Conservation (phyloP, 2,113 vertebrate species). For the Crotalus tigris region DNA sequence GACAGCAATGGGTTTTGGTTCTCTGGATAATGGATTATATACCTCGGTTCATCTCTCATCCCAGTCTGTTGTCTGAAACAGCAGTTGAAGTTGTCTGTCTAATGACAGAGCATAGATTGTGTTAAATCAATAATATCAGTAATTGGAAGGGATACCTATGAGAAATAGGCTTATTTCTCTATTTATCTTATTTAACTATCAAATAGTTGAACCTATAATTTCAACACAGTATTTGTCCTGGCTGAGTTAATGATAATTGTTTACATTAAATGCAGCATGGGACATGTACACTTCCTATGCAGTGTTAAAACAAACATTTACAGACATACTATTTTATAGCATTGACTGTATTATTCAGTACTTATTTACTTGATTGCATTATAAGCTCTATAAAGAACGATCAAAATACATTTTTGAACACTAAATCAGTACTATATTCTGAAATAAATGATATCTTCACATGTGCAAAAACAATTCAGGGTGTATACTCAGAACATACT, state of each 20-base stretch:
- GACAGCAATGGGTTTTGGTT: background rate
- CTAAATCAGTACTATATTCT: background rate
- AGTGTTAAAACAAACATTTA: background rate
- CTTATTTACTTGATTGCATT: background rate
- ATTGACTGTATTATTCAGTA: background rate
- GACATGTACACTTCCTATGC: constrained; percentile 15
- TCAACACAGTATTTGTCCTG: background rate
- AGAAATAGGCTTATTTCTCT: background rate
- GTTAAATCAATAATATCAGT: background rate
- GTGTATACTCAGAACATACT: background rate
- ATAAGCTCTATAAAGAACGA: background rate
- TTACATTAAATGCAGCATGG: background rate
- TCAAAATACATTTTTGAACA: background rate
- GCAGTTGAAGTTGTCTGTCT: background rate
- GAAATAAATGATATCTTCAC: background rate
- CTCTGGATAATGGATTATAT: background rate
- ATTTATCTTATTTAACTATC: background rate
- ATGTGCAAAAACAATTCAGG: background rate
- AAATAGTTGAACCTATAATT: background rate
- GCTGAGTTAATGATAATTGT: constrained; percentile 28
- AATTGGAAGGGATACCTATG: background rate
- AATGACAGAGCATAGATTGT: background rate
- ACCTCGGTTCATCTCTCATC: background rate
- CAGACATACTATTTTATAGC: constrained; percentile 17
- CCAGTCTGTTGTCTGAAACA: background rate